Conservation (phyloP, 2,797 vertebrate genomes). For the Catostomus latipinnis region DNA sequence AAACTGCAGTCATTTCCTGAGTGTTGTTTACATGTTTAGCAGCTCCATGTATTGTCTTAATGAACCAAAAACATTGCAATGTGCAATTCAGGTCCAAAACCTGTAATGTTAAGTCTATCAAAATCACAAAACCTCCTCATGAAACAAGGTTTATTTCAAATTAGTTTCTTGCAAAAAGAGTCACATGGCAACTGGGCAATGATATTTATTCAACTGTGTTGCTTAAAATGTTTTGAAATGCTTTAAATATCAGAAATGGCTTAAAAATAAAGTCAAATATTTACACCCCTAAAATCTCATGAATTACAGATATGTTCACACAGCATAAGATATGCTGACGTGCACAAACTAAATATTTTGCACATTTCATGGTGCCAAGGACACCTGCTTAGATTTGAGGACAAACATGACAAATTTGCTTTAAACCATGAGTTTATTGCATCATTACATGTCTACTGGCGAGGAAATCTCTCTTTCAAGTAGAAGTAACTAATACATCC, state of each 20-base stretch:
- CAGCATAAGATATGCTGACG: neutral
- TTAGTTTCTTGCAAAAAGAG: neutral
- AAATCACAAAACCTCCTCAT: neutral
- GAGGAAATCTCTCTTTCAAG: neutral
- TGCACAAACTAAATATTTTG: neutral
- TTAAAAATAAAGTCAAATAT: neutral
- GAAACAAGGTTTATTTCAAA: neutral
- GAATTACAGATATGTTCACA: constrained; percentile 10
- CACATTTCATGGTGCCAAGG: neutral
- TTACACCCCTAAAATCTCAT: neutral
- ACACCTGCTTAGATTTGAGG: constrained; percentile 19
- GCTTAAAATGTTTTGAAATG: too few species aligned
- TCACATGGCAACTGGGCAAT: too few species aligned
- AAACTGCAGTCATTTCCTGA: too few species aligned
- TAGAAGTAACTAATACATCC: constrained; percentile 4
- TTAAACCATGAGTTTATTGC: neutral
- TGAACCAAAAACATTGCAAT: neutral
- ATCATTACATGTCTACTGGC: neutral
- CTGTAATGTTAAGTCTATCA: neutral
- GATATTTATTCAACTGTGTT: too few species aligned
- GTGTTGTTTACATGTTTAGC: constrained; percentile 16
- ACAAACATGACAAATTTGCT: constrained; percentile 12
- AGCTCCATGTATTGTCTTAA: neutral
- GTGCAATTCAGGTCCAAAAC: neutral
- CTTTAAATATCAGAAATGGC: neutral